Percentiles rank a stretch among this genome's conserved stretches.
These are phyloP conservation scores for Sceloporus undulatus DNA, from an alignment of 2,113 vertebrate genomes.

Conservation along the genomic window DNA sequence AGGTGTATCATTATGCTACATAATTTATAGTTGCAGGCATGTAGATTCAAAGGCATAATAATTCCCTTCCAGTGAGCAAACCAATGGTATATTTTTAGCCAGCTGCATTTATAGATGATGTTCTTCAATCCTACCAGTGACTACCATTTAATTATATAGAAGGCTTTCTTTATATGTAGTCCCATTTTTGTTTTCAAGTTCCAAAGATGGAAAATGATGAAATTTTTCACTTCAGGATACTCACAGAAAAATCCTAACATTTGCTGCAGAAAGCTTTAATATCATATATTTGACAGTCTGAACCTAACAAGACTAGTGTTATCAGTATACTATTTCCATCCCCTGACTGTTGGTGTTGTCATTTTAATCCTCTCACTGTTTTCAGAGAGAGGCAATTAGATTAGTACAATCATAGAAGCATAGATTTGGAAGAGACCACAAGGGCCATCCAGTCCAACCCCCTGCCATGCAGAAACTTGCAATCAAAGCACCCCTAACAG, in stretches of 20 bases:
- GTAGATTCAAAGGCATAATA: conserved; percentile 22
- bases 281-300: no score
- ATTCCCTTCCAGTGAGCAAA: conserved; percentile 18
- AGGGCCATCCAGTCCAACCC: no score
- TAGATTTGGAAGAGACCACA: no score
- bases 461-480: no score
- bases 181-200: not conserved
- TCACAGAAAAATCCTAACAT: not conserved
- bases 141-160: conserved; percentile 31
- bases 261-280: not conserved
- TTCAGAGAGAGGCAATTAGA: not conserved
- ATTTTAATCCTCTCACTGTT: no score
- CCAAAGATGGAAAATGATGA: not conserved
- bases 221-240: no score
- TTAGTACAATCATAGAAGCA: not conserved
- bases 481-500: no score
- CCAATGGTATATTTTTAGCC: conserved; percentile 48
- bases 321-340: no score
- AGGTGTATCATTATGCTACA: conserved; percentile 43
- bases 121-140: not conserved
- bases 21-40: conserved; percentile 31
- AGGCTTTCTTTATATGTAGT: not conserved
- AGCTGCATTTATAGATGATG: not conserved
- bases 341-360: no score
- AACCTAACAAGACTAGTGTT: no score